Evolutionary conservation across 2,888 invertebrate genomes (phyloP).

Genomic region (Dione juno): DNA sequence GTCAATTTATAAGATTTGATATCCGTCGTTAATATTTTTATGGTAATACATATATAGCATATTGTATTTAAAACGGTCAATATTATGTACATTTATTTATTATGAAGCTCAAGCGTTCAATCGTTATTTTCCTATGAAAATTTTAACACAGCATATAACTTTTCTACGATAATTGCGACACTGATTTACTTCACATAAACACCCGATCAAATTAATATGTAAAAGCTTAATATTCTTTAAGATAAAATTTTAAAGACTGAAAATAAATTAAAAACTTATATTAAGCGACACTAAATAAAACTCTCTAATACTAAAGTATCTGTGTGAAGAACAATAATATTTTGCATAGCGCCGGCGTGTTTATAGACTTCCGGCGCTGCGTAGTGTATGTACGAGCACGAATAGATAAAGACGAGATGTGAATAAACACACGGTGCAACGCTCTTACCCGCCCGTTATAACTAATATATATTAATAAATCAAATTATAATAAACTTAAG

Average conservation of each 20-base stretch:
- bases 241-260: no score
- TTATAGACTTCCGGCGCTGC: conserved; percentile 60
- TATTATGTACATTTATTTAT: no score
- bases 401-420: conserved; percentile 43
- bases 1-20: background rate
- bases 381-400: conserved; percentile 16
- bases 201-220: no score
- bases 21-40: background rate
- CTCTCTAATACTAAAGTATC: conserved; percentile 33
- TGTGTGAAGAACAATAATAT: conserved; percentile 58
- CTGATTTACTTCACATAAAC: no score
- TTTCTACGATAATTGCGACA: no score
- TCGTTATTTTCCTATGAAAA: no score
- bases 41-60: no score
- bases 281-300: background rate
- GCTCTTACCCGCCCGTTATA: background rate
- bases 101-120: no score
- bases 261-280: background rate
- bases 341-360: conserved; percentile 58
- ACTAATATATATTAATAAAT: conserved; percentile 45
- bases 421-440: conserved; percentile 38
- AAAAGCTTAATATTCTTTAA: no score
- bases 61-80: no score
- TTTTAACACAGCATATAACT: no score
- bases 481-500: background rate